phyloP scores from a whole-genome alignment of 2,113 vertebrate species.

The Nipponia nippon region DNA sequence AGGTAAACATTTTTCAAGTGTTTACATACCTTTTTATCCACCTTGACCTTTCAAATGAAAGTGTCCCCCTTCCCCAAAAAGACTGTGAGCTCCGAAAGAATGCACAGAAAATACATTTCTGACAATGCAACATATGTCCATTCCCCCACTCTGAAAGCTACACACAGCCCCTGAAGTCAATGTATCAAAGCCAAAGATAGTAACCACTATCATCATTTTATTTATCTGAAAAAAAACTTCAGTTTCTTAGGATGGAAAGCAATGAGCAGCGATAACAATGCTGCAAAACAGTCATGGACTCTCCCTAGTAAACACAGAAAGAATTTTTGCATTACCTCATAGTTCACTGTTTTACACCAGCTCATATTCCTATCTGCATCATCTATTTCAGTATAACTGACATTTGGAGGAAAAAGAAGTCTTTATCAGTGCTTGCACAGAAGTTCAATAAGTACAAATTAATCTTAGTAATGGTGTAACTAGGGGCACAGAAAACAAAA shows the following conservation, averaged over 20 bases:
- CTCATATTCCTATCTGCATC: not conserved
- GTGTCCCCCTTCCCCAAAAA: not conserved
- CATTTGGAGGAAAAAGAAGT: not conserved
- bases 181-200: not conserved
- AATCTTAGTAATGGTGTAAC: not conserved
- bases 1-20: not conserved
- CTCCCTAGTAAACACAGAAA: not conserved
- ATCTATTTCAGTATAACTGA: not conserved
- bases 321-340: not conserved
- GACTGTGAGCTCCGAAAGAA: not conserved
- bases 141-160: not conserved
- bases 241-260: not conserved
- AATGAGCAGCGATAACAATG: not conserved
- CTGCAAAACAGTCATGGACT: not conserved
- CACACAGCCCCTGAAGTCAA: not conserved
- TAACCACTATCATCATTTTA: not conserved
- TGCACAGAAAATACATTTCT: not conserved
- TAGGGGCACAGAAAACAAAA: not conserved
- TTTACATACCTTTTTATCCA: not conserved
- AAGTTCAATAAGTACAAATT: not conserved
- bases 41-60: not conserved
- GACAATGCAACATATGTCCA: not conserved
- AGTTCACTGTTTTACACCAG: not conserved
- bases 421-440: not conserved
- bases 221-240: conserved; percentile 34